Evolutionary conservation across 2,888 invertebrate species (phyloP).

Genomic region (Achlya flavicornis): DNA sequence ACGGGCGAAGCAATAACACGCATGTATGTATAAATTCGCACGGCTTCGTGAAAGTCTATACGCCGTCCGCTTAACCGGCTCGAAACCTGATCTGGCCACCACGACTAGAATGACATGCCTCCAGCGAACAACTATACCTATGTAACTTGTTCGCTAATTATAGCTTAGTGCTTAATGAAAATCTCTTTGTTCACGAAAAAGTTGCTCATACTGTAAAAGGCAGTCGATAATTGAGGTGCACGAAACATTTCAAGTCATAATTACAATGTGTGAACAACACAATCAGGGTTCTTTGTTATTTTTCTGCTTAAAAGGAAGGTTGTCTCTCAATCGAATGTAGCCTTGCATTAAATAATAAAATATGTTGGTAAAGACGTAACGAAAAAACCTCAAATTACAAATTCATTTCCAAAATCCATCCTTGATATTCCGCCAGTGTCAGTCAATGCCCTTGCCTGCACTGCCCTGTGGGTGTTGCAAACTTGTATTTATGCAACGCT

Average conservation of each 20-base stretch:
- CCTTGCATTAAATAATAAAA: not conserved
- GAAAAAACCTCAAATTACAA: too few species aligned
- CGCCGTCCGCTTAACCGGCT: constrained; percentile 25
- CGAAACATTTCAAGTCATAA: not conserved
- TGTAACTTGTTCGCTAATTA: constrained; percentile 14
- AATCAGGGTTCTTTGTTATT: constrained; percentile 1
- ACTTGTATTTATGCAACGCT: too few species aligned
- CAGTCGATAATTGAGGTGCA: not conserved
- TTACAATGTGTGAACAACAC: constrained; percentile 4
- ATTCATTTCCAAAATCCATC: too few species aligned
- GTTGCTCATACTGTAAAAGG: constrained; percentile 13
- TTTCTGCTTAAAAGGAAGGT: not conserved
- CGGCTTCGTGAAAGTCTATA: constrained; percentile 56
- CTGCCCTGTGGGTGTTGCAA: too few species aligned
- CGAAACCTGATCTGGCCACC: constrained; percentile 43
- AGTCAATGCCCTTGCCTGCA: not conserved
- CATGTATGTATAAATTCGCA: constrained; percentile 35
- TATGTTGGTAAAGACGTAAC: not conserved
- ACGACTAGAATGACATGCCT: constrained; percentile 42
- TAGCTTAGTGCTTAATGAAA: constrained; percentile 12
- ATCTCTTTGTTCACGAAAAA: constrained; percentile 16
- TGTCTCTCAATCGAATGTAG: not conserved
- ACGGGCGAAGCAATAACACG: not conserved
- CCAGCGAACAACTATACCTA: constrained; percentile 32
- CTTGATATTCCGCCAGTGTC: not conserved